Conservation (phyloP, 2,113 vertebrate species). For the Probosciger aterrimus region DNA sequence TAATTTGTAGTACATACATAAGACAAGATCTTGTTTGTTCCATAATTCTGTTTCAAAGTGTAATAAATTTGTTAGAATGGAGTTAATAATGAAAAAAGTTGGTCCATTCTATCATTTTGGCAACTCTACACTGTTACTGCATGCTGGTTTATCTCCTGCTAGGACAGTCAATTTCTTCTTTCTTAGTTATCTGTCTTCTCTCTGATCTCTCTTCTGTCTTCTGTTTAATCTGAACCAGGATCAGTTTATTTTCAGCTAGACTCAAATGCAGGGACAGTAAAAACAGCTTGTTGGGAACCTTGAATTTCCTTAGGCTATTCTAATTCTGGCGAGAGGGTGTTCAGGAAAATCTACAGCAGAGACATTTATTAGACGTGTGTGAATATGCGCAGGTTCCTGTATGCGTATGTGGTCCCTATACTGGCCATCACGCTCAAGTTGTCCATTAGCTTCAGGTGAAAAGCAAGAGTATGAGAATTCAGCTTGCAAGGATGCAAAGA, state of each 20-base stretch:
- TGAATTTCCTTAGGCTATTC: neutral
- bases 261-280: neutral
- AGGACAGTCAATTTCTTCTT: neutral
- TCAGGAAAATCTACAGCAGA: neutral
- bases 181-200: neutral
- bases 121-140: neutral
- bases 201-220: too few species aligned
- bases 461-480: neutral
- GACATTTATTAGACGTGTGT: neutral
- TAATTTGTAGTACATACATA: neutral
- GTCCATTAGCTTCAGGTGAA: neutral
- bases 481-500: neutral
- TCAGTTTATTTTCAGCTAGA: neutral
- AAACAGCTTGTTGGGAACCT: neutral
- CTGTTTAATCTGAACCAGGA: neutral
- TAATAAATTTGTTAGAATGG: neutral
- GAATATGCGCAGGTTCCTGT: too few species aligned
- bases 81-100: neutral
- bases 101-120: neutral
- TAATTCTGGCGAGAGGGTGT: neutral
- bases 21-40: neutral
- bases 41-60: neutral
- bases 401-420: rapidly evolving
- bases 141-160: neutral
- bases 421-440: neutral